Percentiles rank a stretch among this genome's conserved stretches.
These are phyloP conservation scores for Cryptophagus acutangulus DNA, from an alignment of 2,888 invertebrate genomes.

Conservation along the genomic window DNA sequence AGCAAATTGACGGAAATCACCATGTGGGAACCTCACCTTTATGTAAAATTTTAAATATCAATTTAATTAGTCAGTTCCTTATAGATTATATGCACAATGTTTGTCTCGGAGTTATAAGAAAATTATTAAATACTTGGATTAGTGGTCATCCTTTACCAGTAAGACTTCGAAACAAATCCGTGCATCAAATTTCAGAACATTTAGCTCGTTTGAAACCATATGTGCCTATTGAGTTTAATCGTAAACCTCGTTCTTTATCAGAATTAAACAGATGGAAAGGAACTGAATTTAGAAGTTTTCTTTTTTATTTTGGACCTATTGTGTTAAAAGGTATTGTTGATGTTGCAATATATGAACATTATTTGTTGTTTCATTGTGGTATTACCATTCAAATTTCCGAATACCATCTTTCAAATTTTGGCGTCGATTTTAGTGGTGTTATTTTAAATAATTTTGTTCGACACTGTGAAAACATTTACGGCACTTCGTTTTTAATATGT, in stretches of 20 bases:
- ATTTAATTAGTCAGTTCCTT: too few species aligned
- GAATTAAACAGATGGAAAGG: conserved; percentile 20
- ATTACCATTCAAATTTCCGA: conserved; percentile 14
- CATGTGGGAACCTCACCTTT: too few species aligned
- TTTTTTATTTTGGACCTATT: too few species aligned
- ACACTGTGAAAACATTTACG: conserved; percentile 19
- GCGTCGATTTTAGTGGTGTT: conserved; percentile 4
- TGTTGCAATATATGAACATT: conserved; percentile 20
- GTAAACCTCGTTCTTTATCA: conserved; percentile 16
- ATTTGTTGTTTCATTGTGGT: conserved; percentile 19
- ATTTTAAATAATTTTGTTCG: conserved; percentile 17
- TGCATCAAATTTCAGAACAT: conserved; percentile 1
- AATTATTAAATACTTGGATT: too few species aligned
- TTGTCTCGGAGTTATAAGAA: too few species aligned
- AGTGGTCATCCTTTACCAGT: not conserved
- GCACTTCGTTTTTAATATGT: conserved; percentile 19
- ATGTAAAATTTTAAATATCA: too few species aligned
- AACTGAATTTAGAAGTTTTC: too few species aligned
- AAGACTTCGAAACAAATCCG: not conserved
- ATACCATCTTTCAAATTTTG: conserved; percentile 6
- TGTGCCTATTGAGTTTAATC: conserved; percentile 14
- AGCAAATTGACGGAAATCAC: too few species aligned
- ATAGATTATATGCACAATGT: too few species aligned
- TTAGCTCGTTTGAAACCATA: not conserved
- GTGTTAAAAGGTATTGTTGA: conserved; percentile 13